Evolutionary conservation across 2,797 vertebrate genomes (phyloP), one percentile per base, ranked within the genome.

Genomic region (Urosaurus nigricauda): DNA sequence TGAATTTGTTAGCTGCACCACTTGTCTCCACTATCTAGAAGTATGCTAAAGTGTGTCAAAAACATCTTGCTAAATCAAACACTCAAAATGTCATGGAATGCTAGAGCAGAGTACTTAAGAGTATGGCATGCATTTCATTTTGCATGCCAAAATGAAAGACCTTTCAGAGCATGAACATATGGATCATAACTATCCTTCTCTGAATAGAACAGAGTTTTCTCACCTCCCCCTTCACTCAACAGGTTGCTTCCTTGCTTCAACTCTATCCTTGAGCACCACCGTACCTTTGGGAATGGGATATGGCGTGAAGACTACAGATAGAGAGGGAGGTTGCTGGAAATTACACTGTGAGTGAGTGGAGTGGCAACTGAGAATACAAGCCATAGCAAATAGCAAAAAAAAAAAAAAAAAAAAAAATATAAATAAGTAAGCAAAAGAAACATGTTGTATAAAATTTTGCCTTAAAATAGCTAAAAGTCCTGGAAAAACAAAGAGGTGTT

Each of bases 1-100:
- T 4, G 29, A 6, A 83, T 73, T 51, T n/a, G 85, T 83, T 81
- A 87, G 89, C 14, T 83, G 89, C 91, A 93, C 84, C 87, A 92
- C 83, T 35, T 0, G 80, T 92, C 51, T 3, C 0, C 75, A 35
- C 40, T 83, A 3, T 73, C 26, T 83, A 71, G 87, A 86, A 63
- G 53, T 70, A 21, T 43, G 32, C 37, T 85, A 56, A 68, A 19
- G 4, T 47, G 74, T 68, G 17, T 74, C 43, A 58, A 47, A 60
- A 47, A 37, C 5, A 12, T n/a, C 6, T 73, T 5, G 6, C 11
- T 26, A 70, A 12, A 47, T 47, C 29, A 91, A 88, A 84, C 4
- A 9, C 4, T 5, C 16, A 51, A 56, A 65, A 87, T 77, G 35
- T 78, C 53, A 73, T 82, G 63, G 78, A 86, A 77, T 43, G 53